phyloP scores from a whole-genome alignment of 2,113 vertebrate species.

The Bagarius yarrelli region DNA sequence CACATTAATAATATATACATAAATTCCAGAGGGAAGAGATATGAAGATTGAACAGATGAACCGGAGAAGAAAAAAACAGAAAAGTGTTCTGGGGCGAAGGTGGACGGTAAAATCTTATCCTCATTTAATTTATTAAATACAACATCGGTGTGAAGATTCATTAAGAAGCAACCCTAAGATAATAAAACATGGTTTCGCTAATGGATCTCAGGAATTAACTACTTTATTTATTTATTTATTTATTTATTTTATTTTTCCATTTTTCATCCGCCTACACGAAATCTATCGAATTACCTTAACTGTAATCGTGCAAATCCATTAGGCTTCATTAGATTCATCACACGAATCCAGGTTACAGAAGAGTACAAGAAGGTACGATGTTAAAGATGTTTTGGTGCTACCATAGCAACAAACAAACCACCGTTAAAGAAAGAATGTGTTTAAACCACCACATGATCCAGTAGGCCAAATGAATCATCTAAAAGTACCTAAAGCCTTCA shows the following conservation, averaged over 20 bases:
- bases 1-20: constrained; percentile 72
- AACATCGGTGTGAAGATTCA: not conserved
- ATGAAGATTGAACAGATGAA: constrained; percentile 32
- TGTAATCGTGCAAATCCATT: not conserved
- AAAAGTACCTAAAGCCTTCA: not conserved
- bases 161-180: not conserved
- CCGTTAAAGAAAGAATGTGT: not conserved
- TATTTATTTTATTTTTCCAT: not conserved
- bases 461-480: not conserved
- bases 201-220: not conserved
- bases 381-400: not conserved
- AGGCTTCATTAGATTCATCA: not conserved
- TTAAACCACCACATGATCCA: not conserved
- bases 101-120: not conserved
- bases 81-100: not conserved
- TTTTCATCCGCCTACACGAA: not conserved
- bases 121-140: not conserved
- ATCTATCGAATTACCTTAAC: not conserved
- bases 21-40: constrained; percentile 58
- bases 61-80: constrained; percentile 33
- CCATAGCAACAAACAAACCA: not conserved
- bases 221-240: not conserved
- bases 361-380: not conserved
- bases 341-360: not conserved
- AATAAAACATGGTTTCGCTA: not conserved